Percentiles rank a stretch among this genome's conserved stretches.
phyloP scores from a whole-genome alignment of 1,140 invertebrate species.

The Wasmannia auropunctata region DNA sequence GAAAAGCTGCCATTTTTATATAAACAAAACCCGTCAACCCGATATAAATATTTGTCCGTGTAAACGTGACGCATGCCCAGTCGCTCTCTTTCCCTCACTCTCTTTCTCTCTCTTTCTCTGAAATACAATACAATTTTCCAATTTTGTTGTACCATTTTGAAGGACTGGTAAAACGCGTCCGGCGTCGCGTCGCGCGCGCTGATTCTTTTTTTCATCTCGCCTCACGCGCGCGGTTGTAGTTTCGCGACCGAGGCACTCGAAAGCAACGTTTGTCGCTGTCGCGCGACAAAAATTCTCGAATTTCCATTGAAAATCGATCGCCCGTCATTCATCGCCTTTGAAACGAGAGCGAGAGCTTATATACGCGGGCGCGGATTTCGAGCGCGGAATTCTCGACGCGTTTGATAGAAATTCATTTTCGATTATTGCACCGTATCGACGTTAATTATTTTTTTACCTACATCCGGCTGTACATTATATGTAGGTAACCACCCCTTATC shows the following conservation, averaged over 20 bases:
- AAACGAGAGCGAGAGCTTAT: constrained; percentile 25
- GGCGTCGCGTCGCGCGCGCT: neutral
- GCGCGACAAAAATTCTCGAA: constrained; percentile 35
- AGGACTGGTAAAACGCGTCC: neutral
- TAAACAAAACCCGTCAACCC: constrained; percentile 52
- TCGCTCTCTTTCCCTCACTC: too few relatives aligned
- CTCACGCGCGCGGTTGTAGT: constrained; percentile 14
- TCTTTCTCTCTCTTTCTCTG: too few relatives aligned
- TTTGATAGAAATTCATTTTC: neutral
- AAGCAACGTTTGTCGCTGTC: constrained; percentile 1
- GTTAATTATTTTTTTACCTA: constrained; percentile 36
- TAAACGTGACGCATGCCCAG: constrained; percentile 39
- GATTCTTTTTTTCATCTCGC: constrained; percentile 44
- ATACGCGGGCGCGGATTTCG: neutral
- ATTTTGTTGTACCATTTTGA: constrained; percentile 52
- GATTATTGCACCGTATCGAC: neutral
- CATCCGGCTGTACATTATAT: neutral
- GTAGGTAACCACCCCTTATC: too few relatives aligned
- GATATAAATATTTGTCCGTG: constrained; percentile 56
- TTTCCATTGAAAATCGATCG: constrained; percentile 37
- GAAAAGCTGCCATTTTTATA: constrained; percentile 56
- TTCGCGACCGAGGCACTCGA: constrained; percentile 25
- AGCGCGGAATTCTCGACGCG: neutral
- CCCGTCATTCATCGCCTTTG: constrained; percentile 20
- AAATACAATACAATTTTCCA: constrained; percentile 61